These are phyloP conservation scores for Delichon dasypus DNA, from an alignment of 2,797 vertebrate genomes.

Conservation along the genomic window DNA sequence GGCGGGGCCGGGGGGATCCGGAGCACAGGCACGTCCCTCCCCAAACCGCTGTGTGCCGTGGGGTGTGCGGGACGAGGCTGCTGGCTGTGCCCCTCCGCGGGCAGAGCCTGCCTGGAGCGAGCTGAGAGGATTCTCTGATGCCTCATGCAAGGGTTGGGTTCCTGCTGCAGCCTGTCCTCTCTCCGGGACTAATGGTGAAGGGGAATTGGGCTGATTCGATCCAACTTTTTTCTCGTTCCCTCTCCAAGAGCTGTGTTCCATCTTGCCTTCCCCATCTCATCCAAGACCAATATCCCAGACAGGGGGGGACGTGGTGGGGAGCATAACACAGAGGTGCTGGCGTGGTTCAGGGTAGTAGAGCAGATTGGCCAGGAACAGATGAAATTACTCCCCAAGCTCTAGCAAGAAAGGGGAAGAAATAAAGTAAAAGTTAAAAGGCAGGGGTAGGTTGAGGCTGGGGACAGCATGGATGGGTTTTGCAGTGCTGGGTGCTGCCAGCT, in stretches of 20 bases:
- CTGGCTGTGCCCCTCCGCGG: not conserved
- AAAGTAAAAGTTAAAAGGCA: accelerated
- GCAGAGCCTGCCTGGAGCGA: accelerated
- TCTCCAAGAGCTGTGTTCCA: not conserved
- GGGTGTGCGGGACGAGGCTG: not conserved
- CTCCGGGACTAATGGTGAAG: accelerated
- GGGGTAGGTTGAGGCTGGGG: too few species aligned
- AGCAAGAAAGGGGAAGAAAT: not conserved
- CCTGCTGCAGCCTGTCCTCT: not conserved
- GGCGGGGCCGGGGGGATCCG: accelerated
- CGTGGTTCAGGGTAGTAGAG: not conserved
- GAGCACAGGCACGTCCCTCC: not conserved
- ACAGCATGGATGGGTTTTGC: not conserved
- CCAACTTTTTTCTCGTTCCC: not conserved
- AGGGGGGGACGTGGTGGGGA: not conserved
- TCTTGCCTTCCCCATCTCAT: not conserved
- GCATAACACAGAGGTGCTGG: accelerated
- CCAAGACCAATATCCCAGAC: not conserved
- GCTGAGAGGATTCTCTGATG: not conserved
- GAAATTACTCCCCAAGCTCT: not conserved
- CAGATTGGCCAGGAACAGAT: not conserved
- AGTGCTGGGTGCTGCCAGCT: not conserved
- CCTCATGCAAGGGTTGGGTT: not conserved
- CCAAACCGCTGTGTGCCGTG: accelerated
- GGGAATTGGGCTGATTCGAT: not conserved